A percentile compares a stretch with the other conserved stretches of the same genome.
Evolutionary conservation across 2,113 vertebrate genomes (phyloP).

Genomic region (Hypomesus transpacificus): DNA sequence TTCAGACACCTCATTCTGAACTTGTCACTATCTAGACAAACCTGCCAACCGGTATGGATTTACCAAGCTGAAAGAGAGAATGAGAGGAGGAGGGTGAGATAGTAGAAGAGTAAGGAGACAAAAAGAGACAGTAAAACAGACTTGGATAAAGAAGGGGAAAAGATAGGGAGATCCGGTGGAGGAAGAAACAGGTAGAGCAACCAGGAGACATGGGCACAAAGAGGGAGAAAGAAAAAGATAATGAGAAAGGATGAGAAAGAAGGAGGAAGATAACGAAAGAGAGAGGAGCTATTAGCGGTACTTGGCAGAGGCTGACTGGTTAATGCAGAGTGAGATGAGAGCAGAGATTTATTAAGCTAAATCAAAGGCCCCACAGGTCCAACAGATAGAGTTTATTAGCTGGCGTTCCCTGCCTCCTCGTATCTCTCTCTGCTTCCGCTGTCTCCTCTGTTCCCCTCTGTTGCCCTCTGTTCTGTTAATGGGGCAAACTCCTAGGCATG

Average conservation of each 20-base stretch:
- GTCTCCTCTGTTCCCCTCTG: too few relatives aligned
- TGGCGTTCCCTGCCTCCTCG: too few relatives aligned
- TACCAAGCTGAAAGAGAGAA: neutral
- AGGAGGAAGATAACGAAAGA: neutral
- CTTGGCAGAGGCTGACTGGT: too few relatives aligned
- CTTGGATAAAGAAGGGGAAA: too few relatives aligned
- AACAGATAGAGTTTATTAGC: too few relatives aligned
- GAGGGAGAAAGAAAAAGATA: neutral
- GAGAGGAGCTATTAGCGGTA: neutral
- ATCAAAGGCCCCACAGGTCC: too few relatives aligned
- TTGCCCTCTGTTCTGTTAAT: too few relatives aligned
- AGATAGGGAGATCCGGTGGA: too few relatives aligned
- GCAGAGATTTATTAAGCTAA: neutral
- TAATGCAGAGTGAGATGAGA: neutral
- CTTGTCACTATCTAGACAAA: conserved; percentile 18
- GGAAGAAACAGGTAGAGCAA: too few relatives aligned
- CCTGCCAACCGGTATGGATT: conserved; percentile 23
- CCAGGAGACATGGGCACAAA: neutral
- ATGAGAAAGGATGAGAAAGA: neutral
- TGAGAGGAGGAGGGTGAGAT: neutral
- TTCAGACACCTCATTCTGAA: conserved; percentile 13
- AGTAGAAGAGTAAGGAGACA: neutral
- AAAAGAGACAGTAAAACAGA: neutral
- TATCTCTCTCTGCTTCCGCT: too few relatives aligned
- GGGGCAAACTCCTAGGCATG: too few relatives aligned